Conservation (phyloP, 2,113 vertebrate species). For the Laticauda laticaudata region DNA sequence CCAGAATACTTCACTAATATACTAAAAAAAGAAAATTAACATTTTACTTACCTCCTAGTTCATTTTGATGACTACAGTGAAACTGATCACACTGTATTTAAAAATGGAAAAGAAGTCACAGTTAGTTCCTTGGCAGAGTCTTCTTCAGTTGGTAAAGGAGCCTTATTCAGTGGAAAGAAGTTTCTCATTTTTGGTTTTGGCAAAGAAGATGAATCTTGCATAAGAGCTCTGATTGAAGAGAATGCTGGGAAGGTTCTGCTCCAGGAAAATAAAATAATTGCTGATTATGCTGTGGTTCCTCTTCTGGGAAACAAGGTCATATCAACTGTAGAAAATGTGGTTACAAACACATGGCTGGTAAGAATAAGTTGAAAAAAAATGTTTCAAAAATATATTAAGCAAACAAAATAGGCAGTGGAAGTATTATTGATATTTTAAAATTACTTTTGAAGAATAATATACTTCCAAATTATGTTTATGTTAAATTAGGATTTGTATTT, state of each 20-base stretch:
- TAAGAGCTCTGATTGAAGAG: conserved; percentile 78
- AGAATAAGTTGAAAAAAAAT: conserved; percentile 50
- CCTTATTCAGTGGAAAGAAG: conserved; percentile 79
- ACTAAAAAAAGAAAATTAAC: background rate
- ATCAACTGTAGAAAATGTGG: conserved; percentile 88
- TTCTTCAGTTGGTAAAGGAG: conserved; percentile 69
- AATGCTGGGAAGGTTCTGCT: conserved; percentile 80
- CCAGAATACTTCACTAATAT: conserved; percentile 13
- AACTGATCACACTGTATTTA: conserved; percentile 37
- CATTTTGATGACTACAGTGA: conserved; percentile 41
- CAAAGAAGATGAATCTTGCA: conserved; percentile 76
- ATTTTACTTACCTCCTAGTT: conserved; percentile 53
- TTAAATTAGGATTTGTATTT: background rate
- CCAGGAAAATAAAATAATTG: conserved; percentile 74
- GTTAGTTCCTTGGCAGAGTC: conserved; percentile 51
- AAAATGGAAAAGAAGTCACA: conserved; percentile 49
- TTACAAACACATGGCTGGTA: conserved; percentile 97
- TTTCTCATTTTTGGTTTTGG: conserved; percentile 88
- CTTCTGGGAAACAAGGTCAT: conserved; percentile 86
- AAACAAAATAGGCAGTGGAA: background rate
- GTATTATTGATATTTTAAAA: background rate
- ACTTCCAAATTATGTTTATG: background rate
- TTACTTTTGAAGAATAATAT: background rate
- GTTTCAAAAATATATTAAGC: background rate
- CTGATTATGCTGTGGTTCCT: conserved; percentile 91